Conservation (phyloP, 2,113 vertebrate genomes). For the Nansenia antarctica region DNA sequence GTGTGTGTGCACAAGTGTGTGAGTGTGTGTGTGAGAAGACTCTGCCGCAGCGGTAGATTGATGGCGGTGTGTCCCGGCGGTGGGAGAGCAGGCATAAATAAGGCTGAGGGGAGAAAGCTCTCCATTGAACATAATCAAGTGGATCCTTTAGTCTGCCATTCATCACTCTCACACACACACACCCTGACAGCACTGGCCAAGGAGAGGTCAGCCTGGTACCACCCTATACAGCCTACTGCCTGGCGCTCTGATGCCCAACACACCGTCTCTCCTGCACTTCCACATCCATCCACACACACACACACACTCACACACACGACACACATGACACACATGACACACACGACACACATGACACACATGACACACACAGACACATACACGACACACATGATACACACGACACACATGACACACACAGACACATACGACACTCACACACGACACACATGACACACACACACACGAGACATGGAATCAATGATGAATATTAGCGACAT, state of each 20-base stretch:
- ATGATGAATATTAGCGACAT: no score
- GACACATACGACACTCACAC: no score
- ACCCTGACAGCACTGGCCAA: constrained; percentile 14
- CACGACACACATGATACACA: no score
- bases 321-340: no score
- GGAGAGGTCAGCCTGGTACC: constrained; percentile 42
- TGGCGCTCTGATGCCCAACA: not conserved
- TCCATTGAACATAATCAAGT: constrained; percentile 71
- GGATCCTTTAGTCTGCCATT: constrained; percentile 56
- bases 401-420: no score
- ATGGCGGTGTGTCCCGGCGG: constrained; percentile 52
- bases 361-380: no score
- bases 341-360: no score
- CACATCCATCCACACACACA: no score
- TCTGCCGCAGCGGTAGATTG: constrained; percentile 61
- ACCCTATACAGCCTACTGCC: not conserved
- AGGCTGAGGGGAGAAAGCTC: constrained; percentile 63
- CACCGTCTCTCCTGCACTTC: no score
- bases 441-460: no score
- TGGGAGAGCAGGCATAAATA: constrained; percentile 68
- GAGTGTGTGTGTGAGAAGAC: constrained; percentile 36
- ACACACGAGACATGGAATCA: no score
- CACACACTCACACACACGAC: no score
- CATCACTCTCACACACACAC: constrained; percentile 33
- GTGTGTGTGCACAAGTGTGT: constrained; percentile 18